phyloP scores from a whole-genome alignment of 1,140 invertebrate genomes.

The Lepidurus couesii region DNA sequence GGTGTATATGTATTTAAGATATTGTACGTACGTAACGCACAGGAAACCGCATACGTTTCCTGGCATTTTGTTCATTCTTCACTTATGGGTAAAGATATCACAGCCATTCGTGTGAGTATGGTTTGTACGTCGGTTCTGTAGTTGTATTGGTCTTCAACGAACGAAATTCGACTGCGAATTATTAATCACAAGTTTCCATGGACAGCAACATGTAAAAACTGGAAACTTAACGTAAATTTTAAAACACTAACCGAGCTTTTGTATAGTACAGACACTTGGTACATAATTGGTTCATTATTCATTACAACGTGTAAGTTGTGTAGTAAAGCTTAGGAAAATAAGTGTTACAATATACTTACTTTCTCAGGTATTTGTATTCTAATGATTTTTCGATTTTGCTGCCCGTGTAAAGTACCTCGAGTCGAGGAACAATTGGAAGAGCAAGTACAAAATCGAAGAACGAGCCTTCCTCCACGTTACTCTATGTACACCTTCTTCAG shows the following conservation, averaged over 20 bases:
- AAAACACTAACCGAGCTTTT: neutral
- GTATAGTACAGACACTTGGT: neutral
- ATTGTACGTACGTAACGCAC: too few relatives aligned
- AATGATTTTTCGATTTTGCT: neutral
- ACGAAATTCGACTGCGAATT: too few relatives aligned
- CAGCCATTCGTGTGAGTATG: too few relatives aligned
- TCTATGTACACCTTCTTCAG: neutral
- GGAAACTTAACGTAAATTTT: neutral
- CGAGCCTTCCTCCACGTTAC: neutral
- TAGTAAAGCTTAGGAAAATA: neutral
- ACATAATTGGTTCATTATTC: neutral
- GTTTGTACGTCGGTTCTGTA: too few relatives aligned
- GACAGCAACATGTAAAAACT: neutral
- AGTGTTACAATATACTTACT: neutral
- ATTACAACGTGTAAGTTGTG: neutral
- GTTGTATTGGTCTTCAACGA: too few relatives aligned
- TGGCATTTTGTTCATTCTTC: too few relatives aligned
- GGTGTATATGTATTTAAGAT: too few relatives aligned
- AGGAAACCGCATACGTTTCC: too few relatives aligned
- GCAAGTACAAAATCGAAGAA: neutral
- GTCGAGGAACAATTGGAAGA: neutral
- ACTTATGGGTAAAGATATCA: too few relatives aligned
- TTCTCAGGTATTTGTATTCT: neutral
- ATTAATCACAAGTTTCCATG: neutral
- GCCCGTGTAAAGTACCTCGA: neutral